phyloP scores from a whole-genome alignment of 1,140 invertebrate genomes.

The Parasteatoda tepidariorum region DNA sequence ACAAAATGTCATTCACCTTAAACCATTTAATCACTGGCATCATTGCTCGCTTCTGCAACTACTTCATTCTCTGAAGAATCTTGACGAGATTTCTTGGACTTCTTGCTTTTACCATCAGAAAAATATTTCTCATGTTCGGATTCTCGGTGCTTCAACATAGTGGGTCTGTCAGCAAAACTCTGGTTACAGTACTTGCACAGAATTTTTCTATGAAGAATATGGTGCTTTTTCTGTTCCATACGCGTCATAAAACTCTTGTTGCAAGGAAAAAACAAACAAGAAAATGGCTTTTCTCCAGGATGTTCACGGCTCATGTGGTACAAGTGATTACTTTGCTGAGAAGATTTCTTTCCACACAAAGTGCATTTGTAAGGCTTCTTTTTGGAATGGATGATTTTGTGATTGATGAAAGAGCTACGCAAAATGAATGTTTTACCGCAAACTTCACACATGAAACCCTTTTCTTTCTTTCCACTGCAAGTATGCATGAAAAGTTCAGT shows the following conservation, averaged over 20 bases:
- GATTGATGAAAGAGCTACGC: conserved; percentile 1
- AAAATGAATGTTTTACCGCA: not conserved
- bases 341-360: not conserved
- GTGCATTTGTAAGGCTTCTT: conserved; percentile 24
- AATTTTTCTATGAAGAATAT: not conserved
- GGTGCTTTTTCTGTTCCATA: not conserved
- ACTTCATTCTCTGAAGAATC: too few relatives aligned
- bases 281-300: not conserved
- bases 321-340: not conserved
- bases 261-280: not conserved
- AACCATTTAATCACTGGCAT: too few relatives aligned
- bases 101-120: too few relatives aligned
- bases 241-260: not conserved
- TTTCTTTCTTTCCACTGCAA: not conserved
- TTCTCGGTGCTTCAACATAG: not conserved
- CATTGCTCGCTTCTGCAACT: too few relatives aligned
- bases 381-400: conserved; percentile 16
- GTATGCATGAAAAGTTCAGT: not conserved
- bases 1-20: too few relatives aligned
- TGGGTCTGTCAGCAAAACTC: not conserved
- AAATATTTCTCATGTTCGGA: too few relatives aligned
- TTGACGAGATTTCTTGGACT: too few relatives aligned
- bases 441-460: conserved; percentile 1
- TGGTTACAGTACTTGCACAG: not conserved
- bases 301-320: conserved; percentile 2